phyloP scores from a whole-genome alignment of 2,797 vertebrate genomes.

The Hydrolagus colliei region DNA sequence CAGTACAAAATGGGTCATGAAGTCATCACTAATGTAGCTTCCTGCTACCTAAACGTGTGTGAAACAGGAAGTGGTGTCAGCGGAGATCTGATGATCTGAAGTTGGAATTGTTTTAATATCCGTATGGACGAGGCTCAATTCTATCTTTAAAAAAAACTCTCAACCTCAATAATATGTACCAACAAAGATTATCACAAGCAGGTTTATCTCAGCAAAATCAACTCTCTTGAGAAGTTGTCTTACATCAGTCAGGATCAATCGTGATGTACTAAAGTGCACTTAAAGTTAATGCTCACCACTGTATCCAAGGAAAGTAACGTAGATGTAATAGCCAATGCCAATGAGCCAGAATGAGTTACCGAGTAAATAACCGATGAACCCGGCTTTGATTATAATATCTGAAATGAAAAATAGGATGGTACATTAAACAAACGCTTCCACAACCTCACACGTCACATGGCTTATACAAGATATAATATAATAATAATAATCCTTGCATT shows the following conservation, averaged over 20 bases:
- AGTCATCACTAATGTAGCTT: too few relatives aligned
- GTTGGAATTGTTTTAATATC: too few relatives aligned
- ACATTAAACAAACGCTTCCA: not conserved
- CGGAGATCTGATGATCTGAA: too few relatives aligned
- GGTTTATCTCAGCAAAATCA: not conserved
- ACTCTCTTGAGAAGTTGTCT: not conserved
- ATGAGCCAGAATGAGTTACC: conserved; percentile 90
- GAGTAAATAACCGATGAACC: conserved; percentile 81
- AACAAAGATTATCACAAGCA: not conserved
- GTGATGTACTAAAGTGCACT: not conserved
- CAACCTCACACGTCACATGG: too few relatives aligned
- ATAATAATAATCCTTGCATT: too few relatives aligned
- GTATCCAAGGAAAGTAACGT: conserved; percentile 95
- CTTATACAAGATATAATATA: too few relatives aligned
- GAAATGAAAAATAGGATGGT: conserved; percentile 42
- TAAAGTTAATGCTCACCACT: conserved; percentile 67
- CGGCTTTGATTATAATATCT: conserved; percentile 82
- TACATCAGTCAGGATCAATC: too few relatives aligned
- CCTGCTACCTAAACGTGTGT: too few relatives aligned
- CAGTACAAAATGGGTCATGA: too few relatives aligned
- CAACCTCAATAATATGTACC: not conserved
- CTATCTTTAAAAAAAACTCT: too few relatives aligned
- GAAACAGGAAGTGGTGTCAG: too few relatives aligned
- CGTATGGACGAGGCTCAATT: too few relatives aligned
- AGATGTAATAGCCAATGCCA: conserved; percentile 88